Evolutionary conservation across 2,888 invertebrate genomes (phyloP), one percentile per base, ranked within the genome.

Genomic region (Lapara coniferarum): DNA sequence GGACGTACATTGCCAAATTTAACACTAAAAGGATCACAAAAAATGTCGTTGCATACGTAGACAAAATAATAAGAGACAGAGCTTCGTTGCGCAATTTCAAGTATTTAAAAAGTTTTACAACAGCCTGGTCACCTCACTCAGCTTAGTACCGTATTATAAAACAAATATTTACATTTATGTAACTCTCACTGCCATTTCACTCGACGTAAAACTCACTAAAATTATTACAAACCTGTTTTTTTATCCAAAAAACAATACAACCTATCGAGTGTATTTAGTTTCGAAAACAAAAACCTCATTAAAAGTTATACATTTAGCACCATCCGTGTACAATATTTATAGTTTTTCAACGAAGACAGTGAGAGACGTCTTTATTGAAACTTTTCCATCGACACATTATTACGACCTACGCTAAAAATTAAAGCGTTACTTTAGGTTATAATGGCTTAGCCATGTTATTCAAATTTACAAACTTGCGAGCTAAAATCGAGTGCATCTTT

Each of bases 341-440:
- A 75, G 69, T 72, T 70, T 80, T 79, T 77, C 75, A 78, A 74
- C 73, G 67, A 77, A 85, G 89, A 89, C 91, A 91, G 89, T 89
- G 91, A 91, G 90, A 90, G 87, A 74, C 71, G 70, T 72, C 70
- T 71, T 74, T 75, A 58, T 78, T 89, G 92, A 92, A 92, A 92
- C 92, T 92, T 92, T 92, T 91, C 92, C 81, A 90, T 89, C 92
- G 81, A 87, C 85, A 89, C 89, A 83, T 84, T 80, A 59, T 68
- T 85, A 86, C 82, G 85, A 84, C 87, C 86, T 90, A 90, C 85
- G 84, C 86, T 87, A 88, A 82, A 81, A 85, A 86, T 89, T 88
- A 89, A 89, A 89, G 89, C 88, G 86, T 88, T 85, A 85, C 79
- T 85, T 87, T 85, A 87, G 80, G 80, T 84, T 82, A 78, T 80